Evolutionary conservation across 2,797 vertebrate genomes (phyloP).

Genomic region (Pygocentrus nattereri): DNA sequence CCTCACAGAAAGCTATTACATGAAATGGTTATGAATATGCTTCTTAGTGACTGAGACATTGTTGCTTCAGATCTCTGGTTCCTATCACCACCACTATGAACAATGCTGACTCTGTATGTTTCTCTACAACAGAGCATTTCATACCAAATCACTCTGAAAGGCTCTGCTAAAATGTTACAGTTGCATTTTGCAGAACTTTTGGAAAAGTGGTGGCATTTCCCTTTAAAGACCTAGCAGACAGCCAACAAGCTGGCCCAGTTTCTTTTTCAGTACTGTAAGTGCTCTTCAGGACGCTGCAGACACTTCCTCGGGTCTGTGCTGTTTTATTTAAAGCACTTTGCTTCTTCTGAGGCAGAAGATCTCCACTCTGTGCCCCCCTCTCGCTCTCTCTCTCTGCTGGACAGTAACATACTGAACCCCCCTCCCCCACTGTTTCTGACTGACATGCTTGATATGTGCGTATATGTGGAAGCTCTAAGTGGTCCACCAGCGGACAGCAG

Average conservation of each 20-base stretch:
- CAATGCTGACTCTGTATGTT: too few relatives aligned
- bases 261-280: neutral
- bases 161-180: too few relatives aligned
- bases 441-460: neutral
- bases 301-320: neutral
- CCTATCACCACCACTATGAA: neutral
- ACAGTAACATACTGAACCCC: neutral
- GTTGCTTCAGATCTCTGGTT: too few relatives aligned
- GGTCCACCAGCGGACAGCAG: neutral
- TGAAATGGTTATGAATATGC: too few relatives aligned
- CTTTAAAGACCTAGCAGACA: neutral
- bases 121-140: too few relatives aligned
- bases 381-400: conserved; percentile 45
- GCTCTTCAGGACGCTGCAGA: neutral
- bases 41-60: too few relatives aligned
- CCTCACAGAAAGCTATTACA: too few relatives aligned
- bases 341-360: neutral
- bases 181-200: neutral
- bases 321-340: conserved; percentile 40
- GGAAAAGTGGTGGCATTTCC: neutral
- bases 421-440: neutral
- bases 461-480: neutral
- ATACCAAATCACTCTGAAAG: too few relatives aligned
- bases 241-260: neutral
- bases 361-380: neutral